Conservation (phyloP, 2,797 vertebrate species). For the Furcifer pardalis region DNA sequence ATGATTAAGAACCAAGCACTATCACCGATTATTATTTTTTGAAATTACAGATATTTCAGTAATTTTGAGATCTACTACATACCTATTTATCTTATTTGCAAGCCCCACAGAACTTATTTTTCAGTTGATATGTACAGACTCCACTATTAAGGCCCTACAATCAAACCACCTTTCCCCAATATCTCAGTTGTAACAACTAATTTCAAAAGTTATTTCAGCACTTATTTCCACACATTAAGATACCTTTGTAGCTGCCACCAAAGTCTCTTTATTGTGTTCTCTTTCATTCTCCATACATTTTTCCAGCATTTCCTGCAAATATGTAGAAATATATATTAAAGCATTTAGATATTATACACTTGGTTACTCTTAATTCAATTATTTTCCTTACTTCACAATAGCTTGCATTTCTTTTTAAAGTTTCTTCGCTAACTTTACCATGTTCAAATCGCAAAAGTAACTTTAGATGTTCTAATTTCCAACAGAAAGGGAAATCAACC, state of each 20-base stretch:
- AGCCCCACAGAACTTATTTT: too few species aligned
- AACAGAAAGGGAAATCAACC: not conserved
- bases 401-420: not conserved
- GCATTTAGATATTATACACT: not conserved
- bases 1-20: too few species aligned
- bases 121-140: too few species aligned
- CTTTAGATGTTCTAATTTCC: not conserved
- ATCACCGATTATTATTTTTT: too few species aligned
- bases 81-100: too few species aligned
- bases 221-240: not conserved
- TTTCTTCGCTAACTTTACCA: not conserved
- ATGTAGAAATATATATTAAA: not conserved
- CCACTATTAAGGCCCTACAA: too few species aligned
- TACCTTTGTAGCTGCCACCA: slow-evolving; percentile 76
- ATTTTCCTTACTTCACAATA: not conserved
- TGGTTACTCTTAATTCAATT: not conserved
- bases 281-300: slow-evolving; percentile 78
- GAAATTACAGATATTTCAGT: too few species aligned
- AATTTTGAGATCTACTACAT: too few species aligned
- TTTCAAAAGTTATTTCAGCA: slow-evolving; percentile 1
- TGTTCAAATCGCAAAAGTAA: not conserved
- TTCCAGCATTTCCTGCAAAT: slow-evolving; percentile 72
- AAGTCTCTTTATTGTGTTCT: slow-evolving; percentile 71
- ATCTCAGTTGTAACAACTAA: not conserved
- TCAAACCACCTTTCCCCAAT: not conserved